Conservation (phyloP, 2,797 vertebrate species). For the Sylvia borin region DNA sequence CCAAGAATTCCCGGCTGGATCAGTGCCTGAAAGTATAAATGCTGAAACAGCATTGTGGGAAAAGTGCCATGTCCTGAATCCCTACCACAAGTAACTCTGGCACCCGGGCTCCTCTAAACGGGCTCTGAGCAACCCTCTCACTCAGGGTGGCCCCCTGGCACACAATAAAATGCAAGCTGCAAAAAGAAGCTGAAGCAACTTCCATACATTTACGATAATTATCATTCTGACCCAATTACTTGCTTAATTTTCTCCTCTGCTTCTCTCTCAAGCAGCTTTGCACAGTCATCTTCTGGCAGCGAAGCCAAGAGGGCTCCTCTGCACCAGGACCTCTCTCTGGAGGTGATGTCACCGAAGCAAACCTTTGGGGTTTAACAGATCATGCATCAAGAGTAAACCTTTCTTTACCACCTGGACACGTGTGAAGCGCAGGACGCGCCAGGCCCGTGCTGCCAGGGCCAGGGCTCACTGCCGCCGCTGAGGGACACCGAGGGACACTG, state of each 20-base stretch:
- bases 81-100: neutral
- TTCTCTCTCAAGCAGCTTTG: neutral
- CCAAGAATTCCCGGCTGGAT: neutral
- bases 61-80: neutral
- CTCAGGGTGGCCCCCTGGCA: neutral
- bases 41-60: neutral
- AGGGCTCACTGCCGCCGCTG: neutral
- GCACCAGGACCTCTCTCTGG: neutral
- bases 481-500: rapidly evolving
- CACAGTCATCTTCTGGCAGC: neutral
- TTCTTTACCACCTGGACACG: neutral
- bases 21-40: neutral
- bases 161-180: neutral
- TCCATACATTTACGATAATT: neutral
- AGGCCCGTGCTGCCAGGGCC: neutral
- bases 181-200: neutral
- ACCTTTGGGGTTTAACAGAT: neutral
- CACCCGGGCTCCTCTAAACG: neutral
- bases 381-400: rapidly evolving
- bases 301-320: neutral
- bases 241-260: neutral
- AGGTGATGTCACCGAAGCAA: neutral
- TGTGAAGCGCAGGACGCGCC: rapidly evolving
- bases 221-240: neutral
- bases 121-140: neutral